Evolutionary conservation across 2,113 vertebrate species (phyloP).

Genomic region (Corythornis vintsioides): DNA sequence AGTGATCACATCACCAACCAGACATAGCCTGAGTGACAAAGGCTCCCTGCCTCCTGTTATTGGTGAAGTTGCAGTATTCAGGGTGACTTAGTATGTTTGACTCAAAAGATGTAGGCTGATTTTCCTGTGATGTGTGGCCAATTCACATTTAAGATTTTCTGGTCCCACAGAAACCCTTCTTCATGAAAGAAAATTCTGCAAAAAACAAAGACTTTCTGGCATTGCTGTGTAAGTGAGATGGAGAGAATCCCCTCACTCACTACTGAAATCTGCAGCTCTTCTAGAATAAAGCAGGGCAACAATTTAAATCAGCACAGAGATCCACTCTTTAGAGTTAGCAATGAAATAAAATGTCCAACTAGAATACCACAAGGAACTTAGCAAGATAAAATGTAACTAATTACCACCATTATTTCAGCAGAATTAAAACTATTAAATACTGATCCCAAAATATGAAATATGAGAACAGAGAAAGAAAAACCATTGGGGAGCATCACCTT

Average conservation of each 20-base stretch:
- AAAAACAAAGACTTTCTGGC: not conserved
- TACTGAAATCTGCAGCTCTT: not conserved
- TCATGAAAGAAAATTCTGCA: not conserved
- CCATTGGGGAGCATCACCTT: not conserved
- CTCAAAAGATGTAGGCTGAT: not conserved
- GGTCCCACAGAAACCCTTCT: not conserved
- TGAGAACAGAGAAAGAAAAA: not conserved
- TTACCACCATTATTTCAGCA: not conserved
- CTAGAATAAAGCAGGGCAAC: not conserved
- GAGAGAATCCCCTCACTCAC: not conserved
- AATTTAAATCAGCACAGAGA: not conserved
- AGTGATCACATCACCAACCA: not conserved
- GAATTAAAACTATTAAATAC: constrained; percentile 9
- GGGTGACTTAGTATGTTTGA: not conserved
- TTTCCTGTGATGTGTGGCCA: not conserved
- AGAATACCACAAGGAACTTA: not conserved
- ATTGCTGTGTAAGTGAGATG: not conserved
- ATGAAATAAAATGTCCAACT: constrained; percentile 13
- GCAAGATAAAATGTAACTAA: constrained; percentile 6
- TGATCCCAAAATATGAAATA: not conserved
- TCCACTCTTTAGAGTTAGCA: not conserved
- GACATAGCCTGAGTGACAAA: not conserved
- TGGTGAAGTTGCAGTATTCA: not conserved
- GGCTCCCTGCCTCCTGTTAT: not conserved
- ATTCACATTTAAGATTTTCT: not conserved